Base-by-base conservation (phyloP, 2,888 invertebrate species). In the Microchrysa polita region DNA sequence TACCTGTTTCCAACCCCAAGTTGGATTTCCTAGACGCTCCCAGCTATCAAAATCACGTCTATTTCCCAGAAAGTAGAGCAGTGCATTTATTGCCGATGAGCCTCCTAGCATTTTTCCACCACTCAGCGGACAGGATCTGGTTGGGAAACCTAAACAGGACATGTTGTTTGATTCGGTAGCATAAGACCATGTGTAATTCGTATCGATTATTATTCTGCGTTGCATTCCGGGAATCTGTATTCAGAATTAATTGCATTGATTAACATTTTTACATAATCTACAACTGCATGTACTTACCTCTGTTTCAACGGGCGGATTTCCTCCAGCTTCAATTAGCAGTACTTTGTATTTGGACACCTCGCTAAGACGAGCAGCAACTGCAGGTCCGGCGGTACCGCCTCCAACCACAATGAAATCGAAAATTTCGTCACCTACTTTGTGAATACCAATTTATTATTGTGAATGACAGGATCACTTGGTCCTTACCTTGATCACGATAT, bases 21-120 rank as follows among this genome's bases (percentile, higher is more conserved):
- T 93, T 9, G 77, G 74, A 75, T 85, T 90, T 0, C 94, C 95
- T 79, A 90, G 81, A 4, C 80, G 81, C 59, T 88, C 91, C 95
- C 95, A 95, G 34, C 86, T 82, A 79, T 95, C 92, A 81, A 93
- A 95, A 81, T 95, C 94, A 9, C 84, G 86, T 77, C 87, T 88
- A 80, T 94, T 93, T 0, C 94, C 94, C 77, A 94, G 86, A 0
- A 93, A 87, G 79, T 94, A 95, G 20, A 93, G 85, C 94, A 95
- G 94, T 34, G 93, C 94, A 81, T 95, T 95, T 0, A 94, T 82
- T 0, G 91, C 90, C 78, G 93, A 92, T 4, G 90, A 90, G 0
- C 95, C 95, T 44, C 90, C 90, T 61, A 93, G 84, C 20, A 90
- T 90, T 86, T 91, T 92, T 0, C 92, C 93, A 61, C 93, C 87